Base-by-base conservation (phyloP, 1,140 invertebrate genomes). In the Sogatella furcifera region DNA sequence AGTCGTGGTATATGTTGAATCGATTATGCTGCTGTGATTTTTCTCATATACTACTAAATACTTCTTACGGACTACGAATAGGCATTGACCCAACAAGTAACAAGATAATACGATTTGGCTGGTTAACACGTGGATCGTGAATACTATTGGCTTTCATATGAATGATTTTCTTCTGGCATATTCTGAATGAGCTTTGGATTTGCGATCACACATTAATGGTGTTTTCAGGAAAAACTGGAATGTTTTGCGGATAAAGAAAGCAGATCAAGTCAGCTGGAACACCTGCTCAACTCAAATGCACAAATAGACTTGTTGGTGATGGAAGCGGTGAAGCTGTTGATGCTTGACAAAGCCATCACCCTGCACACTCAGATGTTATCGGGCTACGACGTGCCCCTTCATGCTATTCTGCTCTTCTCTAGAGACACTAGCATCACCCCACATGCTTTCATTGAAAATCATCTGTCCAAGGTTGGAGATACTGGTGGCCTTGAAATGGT, bases 281-380 rank as follows among this genome's bases (percentile, higher is more conserved):
- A 66, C 9, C 60, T 72, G 11, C 66, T 80, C n/a, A 80, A 80
- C 67, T 64, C 68, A 49, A 72, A 74, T 55, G 64, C 66, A 14
- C 65, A 65, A 4, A 63, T 74, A 64, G 78, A 79, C 62, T 57
- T 76, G 14, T 69, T 71, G 28, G 65, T 78, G 15, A 72, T 78
- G 70, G 79, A 80, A 70, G 79, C 76, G 28, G 66, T 78, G 15
- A 80, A 80, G 64, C 66, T 80, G 15, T 70, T 78, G 62, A 78
- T 80, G 77, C 66, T 78, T 43, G 65, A 73, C 17, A 66, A 69
- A 43, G 70, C 72, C 5, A 66, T 76, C 24, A 67, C 74, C 46
- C 64, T 79, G 22, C 65, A 74, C 65, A 28, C 1, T 55, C 15
- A 15, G 17, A 34, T 31, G 59, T 63, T 15, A 38, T 63, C 62